A percentile compares a stretch with the other conserved stretches of the same genome.
Evolutionary conservation across 37 sponge, comb jelly and placozoan species (phyloP).

Genomic region (Beroe ovata): DNA sequence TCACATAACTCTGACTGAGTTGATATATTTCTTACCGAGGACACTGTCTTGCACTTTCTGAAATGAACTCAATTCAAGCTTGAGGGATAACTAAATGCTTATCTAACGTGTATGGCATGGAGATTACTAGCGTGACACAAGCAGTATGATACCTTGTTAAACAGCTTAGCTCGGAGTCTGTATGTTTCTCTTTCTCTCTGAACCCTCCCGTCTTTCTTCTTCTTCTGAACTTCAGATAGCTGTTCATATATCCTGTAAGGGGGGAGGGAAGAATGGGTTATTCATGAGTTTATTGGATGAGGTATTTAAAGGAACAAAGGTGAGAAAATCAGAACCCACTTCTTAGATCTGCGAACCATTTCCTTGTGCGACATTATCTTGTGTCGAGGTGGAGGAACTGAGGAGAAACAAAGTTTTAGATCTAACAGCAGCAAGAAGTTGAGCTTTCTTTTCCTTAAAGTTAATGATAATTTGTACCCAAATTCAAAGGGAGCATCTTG

Average conservation of each 20-base stretch:
- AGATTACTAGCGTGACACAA: too few species aligned
- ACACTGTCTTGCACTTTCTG: slow-evolving; percentile 51
- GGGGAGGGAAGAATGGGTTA: too few species aligned
- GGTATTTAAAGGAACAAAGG: too few species aligned
- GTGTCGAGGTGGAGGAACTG: slow-evolving; percentile 43
- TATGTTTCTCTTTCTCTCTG: slow-evolving; percentile 65
- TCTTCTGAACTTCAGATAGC: slow-evolving; percentile 50
- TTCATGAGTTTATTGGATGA: too few species aligned
- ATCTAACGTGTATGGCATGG: too few species aligned
- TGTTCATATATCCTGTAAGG: slow-evolving; percentile 9
- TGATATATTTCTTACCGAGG: slow-evolving; percentile 13
- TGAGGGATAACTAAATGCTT: too few species aligned
- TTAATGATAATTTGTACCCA: too few species aligned
- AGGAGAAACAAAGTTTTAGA: too few species aligned
- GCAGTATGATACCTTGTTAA: too few species aligned
- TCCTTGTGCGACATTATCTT: slow-evolving; percentile 41
- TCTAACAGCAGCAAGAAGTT: too few species aligned
- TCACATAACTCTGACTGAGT: slow-evolving; percentile 23
- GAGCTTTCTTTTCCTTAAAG: too few species aligned
- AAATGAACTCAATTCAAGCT: not conserved
- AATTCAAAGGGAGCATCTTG: too few species aligned
- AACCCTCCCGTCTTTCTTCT: slow-evolving; percentile 46
- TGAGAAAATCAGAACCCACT: slow-evolving; percentile 24
- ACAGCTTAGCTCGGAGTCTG: slow-evolving; percentile 18
- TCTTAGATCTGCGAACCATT: not conserved